Evolutionary conservation across 1,140 invertebrate species (phyloP).

Genomic region (Fopius arisanus): DNA sequence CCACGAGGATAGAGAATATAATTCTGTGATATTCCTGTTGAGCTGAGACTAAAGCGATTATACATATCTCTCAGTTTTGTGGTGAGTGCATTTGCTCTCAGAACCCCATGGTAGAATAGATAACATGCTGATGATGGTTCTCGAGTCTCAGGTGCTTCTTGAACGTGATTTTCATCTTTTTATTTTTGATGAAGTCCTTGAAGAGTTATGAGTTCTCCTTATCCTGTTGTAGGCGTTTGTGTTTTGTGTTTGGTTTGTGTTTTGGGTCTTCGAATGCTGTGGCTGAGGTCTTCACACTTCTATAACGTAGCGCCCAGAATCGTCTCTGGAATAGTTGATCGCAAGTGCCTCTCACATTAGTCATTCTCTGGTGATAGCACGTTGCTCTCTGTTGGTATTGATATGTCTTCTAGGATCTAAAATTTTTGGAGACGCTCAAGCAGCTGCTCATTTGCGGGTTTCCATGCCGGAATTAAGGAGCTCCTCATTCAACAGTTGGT

Average conservation of each 20-base stretch:
- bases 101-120: constrained; percentile 32
- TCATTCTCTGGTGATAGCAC: background rate
- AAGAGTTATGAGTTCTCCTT: background rate
- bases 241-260: background rate
- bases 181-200: background rate
- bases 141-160: background rate
- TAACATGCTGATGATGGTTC: constrained; percentile 3
- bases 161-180: background rate
- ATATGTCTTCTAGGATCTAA: background rate
- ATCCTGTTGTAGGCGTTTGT: background rate
- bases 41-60: background rate
- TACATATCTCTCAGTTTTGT: constrained; percentile 24
- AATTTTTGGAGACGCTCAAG: background rate
- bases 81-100: constrained; percentile 20
- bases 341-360: background rate
- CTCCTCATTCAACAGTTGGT: background rate
- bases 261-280: background rate
- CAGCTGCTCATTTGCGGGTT: background rate
- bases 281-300: background rate
- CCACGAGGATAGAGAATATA: background rate
- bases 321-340: background rate
- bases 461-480: background rate
- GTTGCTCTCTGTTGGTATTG: background rate
- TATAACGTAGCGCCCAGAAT: background rate
- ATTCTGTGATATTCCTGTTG: constrained; percentile 21